Percentiles rank a stretch among this genome's conserved stretches.
These are phyloP conservation scores for Theocolax elegans DNA, from an alignment of 1,140 invertebrate genomes.

Conservation along the genomic window DNA sequence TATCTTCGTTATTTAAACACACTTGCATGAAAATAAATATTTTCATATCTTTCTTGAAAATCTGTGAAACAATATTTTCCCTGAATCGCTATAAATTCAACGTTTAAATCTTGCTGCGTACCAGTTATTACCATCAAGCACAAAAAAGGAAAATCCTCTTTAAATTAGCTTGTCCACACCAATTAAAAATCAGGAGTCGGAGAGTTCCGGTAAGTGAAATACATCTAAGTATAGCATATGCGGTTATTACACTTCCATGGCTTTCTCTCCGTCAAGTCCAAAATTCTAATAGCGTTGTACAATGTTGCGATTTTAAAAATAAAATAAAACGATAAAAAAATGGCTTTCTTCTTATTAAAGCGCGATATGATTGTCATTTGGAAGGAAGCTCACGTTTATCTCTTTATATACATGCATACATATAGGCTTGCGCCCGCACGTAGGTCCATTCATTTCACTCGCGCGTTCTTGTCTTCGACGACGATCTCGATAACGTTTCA, in stretches of 20 bases:
- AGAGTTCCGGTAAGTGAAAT: neutral
- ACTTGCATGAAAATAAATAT: too few species aligned
- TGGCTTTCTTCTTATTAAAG: neutral
- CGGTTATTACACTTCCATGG: neutral
- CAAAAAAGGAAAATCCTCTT: neutral
- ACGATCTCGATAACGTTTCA: too few species aligned
- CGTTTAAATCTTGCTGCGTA: too few species aligned
- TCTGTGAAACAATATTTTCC: too few species aligned
- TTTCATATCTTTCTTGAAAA: too few species aligned
- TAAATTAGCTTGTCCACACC: neutral
- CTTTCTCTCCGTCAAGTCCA: constrained; percentile 3
- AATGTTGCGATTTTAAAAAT: neutral
- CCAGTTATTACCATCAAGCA: too few species aligned
- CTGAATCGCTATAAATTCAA: too few species aligned
- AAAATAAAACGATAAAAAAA: neutral
- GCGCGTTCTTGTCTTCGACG: too few species aligned
- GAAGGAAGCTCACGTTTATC: too few species aligned
- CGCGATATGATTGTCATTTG: constrained; percentile 26
- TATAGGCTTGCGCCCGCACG: neutral
- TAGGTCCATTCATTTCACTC: constrained; percentile 8
- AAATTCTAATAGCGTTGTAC: neutral
- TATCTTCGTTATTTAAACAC: too few species aligned
- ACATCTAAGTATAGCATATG: neutral
- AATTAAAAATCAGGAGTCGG: neutral
- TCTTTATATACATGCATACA: too few species aligned